A percentile compares a stretch with the other conserved stretches of the same genome.
These are phyloP conservation scores for Pseudoips prasinana DNA, from an alignment of 2,888 invertebrate genomes.

Conservation along the genomic window DNA sequence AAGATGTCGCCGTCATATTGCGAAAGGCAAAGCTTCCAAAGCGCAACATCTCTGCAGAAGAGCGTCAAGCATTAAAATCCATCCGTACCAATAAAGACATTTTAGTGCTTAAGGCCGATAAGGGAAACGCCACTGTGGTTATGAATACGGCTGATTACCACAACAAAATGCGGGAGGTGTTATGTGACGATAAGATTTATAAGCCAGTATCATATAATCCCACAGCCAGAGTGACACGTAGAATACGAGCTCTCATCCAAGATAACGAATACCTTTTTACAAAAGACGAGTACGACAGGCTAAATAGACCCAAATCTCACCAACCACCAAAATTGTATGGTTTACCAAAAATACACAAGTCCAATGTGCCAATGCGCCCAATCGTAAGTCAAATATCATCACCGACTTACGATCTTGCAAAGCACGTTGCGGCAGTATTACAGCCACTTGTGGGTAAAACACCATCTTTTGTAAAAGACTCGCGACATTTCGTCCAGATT, in stretches of 20 bases:
- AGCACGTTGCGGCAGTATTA: conserved; percentile 7
- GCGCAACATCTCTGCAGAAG: no score
- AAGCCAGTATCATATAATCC: neutral
- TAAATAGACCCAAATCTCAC: neutral
- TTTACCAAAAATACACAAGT: conserved; percentile 15
- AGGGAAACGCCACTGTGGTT: neutral
- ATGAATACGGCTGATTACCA: neutral
- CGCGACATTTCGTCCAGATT: conserved; percentile 6
- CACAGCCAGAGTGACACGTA: neutral
- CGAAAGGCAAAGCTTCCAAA: no score
- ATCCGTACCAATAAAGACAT: neutral
- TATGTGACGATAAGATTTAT: neutral
- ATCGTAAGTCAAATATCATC: conserved; percentile 22
- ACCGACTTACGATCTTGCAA: conserved; percentile 11
- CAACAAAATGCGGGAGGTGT: neutral
- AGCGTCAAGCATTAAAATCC: no score
- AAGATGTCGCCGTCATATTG: no score
- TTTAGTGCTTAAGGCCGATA: neutral
- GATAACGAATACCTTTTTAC: neutral
- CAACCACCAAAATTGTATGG: neutral
- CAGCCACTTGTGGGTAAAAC: conserved; percentile 11
- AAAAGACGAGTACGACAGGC: neutral
- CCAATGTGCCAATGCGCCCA: conserved; percentile 15
- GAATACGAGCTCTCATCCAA: neutral
- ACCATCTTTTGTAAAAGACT: conserved; percentile 3